phyloP scores from a whole-genome alignment of 2,888 invertebrate species.

The Synergus gifuensis region DNA sequence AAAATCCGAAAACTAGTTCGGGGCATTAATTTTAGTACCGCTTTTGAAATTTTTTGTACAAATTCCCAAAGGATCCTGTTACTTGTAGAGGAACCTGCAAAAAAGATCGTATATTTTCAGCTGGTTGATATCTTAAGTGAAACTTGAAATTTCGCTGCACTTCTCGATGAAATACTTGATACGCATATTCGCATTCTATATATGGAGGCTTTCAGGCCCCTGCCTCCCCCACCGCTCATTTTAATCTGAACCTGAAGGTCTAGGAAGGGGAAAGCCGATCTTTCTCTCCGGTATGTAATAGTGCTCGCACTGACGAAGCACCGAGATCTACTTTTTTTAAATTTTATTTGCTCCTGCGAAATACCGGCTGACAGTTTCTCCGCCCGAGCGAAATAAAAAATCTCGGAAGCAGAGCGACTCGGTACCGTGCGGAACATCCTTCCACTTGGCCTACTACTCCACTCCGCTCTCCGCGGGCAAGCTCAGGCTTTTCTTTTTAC shows the following conservation, averaged over 20 bases:
- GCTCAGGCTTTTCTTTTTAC: constrained; percentile 69
- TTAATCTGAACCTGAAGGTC: constrained; percentile 19
- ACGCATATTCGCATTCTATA: neutral
- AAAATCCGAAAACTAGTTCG: too few relatives aligned
- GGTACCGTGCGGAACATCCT: constrained; percentile 67
- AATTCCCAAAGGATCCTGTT: too few relatives aligned
- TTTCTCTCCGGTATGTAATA: constrained; percentile 56
- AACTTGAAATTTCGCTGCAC: neutral
- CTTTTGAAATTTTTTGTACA: too few relatives aligned
- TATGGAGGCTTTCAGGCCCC: neutral
- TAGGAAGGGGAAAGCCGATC: constrained; percentile 48
- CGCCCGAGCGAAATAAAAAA: constrained; percentile 68
- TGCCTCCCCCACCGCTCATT: neutral
- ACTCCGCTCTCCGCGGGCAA: constrained; percentile 67
- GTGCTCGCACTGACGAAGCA: constrained; percentile 62
- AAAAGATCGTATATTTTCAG: too few relatives aligned
- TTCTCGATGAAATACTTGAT: neutral
- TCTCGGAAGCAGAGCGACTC: constrained; percentile 51
- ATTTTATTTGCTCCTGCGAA: constrained; percentile 65
- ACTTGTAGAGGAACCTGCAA: too few relatives aligned
- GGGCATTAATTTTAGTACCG: too few relatives aligned
- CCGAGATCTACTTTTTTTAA: constrained; percentile 11
- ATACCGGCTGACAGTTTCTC: constrained; percentile 67
- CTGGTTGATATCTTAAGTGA: neutral
- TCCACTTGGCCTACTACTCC: constrained; percentile 77